Conservation (phyloP, 2,113 vertebrate genomes). For the Sakesphorus luctuosus region DNA sequence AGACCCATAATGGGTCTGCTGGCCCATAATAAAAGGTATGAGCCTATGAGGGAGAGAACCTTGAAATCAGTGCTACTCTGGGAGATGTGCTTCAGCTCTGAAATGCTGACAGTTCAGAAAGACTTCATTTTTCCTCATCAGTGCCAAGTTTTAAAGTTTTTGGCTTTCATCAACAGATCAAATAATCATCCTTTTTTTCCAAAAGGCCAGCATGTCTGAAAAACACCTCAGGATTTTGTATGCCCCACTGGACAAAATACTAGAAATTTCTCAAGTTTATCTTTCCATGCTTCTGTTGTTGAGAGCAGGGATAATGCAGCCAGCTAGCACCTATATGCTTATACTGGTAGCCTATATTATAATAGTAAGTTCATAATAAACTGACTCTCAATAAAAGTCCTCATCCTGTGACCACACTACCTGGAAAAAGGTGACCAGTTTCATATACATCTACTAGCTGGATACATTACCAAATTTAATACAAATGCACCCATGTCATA, state of each 20-base stretch:
- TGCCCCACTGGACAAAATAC: neutral
- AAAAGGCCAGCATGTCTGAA: constrained; percentile 12
- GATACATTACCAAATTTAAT: neutral
- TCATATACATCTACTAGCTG: neutral
- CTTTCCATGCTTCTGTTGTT: neutral
- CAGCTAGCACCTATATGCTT: neutral
- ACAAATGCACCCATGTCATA: neutral
- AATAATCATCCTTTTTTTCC: neutral
- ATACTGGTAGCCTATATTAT: neutral
- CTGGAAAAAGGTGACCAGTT: neutral
- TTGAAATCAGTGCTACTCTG: neutral
- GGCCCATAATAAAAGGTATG: constrained; percentile 14
- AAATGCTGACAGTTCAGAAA: constrained; percentile 47
- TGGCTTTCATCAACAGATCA: constrained; percentile 36
- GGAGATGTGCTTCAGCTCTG: constrained; percentile 7
- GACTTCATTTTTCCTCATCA: constrained; percentile 54
- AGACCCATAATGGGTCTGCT: neutral
- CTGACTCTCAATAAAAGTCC: neutral
- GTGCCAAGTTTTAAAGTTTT: constrained; percentile 41
- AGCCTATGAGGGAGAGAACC: neutral
- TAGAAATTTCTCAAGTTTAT: neutral
- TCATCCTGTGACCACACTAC: neutral
- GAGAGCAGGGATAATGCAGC: neutral
- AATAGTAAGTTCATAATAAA: neutral
- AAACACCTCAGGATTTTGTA: neutral